Evolutionary conservation across 1,140 invertebrate species (phyloP).

Genomic region (Gonioctena quinquepunctata): DNA sequence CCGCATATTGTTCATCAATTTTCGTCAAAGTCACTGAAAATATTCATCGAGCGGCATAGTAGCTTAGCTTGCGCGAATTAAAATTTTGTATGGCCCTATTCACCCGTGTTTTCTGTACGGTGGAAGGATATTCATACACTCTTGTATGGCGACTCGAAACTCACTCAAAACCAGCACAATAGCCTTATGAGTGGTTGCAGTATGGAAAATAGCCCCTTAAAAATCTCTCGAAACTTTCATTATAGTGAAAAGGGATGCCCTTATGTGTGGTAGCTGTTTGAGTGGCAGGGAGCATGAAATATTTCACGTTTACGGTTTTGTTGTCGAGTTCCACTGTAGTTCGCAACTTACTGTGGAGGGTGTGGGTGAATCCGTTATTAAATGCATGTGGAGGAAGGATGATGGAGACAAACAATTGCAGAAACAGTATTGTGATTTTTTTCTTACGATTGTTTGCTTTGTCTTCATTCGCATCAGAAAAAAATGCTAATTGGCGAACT

Average conservation of each 20-base stretch:
- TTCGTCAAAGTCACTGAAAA: neutral
- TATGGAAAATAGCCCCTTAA: constrained; percentile 21
- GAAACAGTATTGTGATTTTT: no score
- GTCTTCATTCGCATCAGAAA: no score
- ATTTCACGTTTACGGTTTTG: constrained; percentile 4
- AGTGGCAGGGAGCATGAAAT: constrained; percentile 1
- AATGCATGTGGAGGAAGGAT: no score
- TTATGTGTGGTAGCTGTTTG: neutral
- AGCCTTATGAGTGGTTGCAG: constrained; percentile 16
- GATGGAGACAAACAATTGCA: no score
- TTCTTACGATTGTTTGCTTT: no score
- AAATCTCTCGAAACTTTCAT: constrained; percentile 17
- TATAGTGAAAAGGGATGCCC: constrained; percentile 12
- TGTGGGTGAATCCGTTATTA: no score
- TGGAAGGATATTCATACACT: constrained; percentile 11
- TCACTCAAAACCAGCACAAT: constrained; percentile 17
- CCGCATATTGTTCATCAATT: neutral
- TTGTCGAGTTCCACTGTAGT: neutral
- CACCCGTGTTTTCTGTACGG: neutral
- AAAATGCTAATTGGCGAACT: no score
- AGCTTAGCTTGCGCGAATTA: constrained; percentile 1
- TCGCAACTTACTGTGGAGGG: no score
- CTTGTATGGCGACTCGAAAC: constrained; percentile 14
- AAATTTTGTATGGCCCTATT: neutral
- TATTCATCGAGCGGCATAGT: neutral